Conservation (phyloP, 2,113 vertebrate genomes). For the Tragelaphus scriptus region DNA sequence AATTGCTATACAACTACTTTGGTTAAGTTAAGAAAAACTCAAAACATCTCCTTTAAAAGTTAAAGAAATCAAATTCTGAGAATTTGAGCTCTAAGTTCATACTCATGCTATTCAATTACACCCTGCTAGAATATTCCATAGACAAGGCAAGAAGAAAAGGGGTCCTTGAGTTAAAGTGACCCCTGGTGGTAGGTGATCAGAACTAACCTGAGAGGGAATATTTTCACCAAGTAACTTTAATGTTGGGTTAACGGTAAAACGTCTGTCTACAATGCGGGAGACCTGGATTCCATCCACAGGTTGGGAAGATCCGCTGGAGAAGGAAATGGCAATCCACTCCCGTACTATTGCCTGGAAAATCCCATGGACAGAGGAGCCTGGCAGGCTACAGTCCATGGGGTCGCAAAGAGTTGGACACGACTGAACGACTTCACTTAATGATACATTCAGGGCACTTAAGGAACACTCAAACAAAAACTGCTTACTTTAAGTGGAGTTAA, state of each 20-base stretch:
- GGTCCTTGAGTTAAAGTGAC: constrained; percentile 62
- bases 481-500: not conserved
- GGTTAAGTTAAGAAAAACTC: not conserved
- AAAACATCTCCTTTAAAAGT: not conserved
- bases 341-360: too few species aligned
- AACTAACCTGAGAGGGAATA: constrained; percentile 12
- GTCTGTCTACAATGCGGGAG: too few species aligned
- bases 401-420: too few species aligned
- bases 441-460: not conserved
- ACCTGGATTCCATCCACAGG: too few species aligned
- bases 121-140: not conserved
- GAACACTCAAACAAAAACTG: constrained; percentile 17
- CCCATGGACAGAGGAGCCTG: too few species aligned
- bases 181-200: constrained; percentile 57
- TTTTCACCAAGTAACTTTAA: not conserved
- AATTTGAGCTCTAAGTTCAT: not conserved
- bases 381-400: too few species aligned
- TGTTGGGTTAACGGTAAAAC: not conserved
- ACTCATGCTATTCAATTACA: not conserved
- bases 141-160: not conserved
- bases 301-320: too few species aligned
- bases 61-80: constrained; percentile 5
- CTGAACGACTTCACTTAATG: not conserved
- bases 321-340: too few species aligned
- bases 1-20: constrained; percentile 9